A percentile compares a stretch with the other conserved stretches of the same genome.
Evolutionary conservation across 2,888 invertebrate species (phyloP).

Genomic region (Synanthedon formicaeformis): DNA sequence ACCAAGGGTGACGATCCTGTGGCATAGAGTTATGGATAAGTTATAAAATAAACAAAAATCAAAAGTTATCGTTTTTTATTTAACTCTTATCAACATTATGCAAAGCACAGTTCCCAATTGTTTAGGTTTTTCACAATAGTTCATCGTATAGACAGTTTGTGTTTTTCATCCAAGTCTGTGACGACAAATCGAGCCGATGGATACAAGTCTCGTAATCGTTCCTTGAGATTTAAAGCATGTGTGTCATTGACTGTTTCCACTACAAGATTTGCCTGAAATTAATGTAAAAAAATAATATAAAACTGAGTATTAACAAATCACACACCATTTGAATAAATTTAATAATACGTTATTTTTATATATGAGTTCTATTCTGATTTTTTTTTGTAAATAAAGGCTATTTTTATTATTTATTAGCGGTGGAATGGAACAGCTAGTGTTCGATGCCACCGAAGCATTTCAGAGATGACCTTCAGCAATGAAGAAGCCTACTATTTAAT

Average conservation of each 20-base stretch:
- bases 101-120: not conserved
- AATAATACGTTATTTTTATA: too few relatives aligned
- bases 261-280: constrained; percentile 46
- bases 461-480: too few relatives aligned
- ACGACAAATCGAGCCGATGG: constrained; percentile 44
- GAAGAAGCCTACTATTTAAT: too few relatives aligned
- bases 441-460: too few relatives aligned
- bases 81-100: not conserved
- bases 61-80: constrained; percentile 12
- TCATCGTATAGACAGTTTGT: constrained; percentile 14
- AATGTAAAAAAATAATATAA: constrained; percentile 7
- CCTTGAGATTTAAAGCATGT: constrained; percentile 41
- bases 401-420: too few relatives aligned
- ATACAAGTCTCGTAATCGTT: constrained; percentile 36
- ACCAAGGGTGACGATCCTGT: constrained; percentile 93
- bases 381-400: too few relatives aligned
- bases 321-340: too few relatives aligned
- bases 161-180: constrained; percentile 40
- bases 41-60: constrained; percentile 50
- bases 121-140: constrained; percentile 4
- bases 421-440: too few relatives aligned
- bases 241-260: constrained; percentile 54
- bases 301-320: not conserved
- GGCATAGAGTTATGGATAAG: constrained; percentile 72
- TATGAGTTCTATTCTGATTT: too few relatives aligned